Conservation (phyloP, 2,113 vertebrate genomes). For the Tragelaphus imberbis region DNA sequence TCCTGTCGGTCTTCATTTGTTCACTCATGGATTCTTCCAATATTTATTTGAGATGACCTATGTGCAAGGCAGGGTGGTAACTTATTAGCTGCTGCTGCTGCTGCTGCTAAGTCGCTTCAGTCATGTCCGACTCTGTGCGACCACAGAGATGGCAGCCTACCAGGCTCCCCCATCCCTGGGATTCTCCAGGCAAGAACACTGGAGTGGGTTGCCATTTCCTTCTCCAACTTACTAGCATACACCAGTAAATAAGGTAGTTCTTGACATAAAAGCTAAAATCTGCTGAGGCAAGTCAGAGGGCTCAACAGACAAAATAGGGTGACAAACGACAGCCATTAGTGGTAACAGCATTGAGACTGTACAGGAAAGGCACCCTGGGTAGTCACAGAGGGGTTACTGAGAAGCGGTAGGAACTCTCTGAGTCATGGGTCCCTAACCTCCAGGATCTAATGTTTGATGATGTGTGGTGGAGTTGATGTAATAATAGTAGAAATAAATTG, state of each 20-base stretch:
- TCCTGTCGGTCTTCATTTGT: neutral
- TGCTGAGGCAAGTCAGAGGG: neutral
- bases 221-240: neutral
- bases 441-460: neutral
- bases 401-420: neutral
- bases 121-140: no score
- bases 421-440: neutral
- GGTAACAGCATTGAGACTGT: neutral
- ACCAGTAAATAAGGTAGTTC: neutral
- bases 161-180: no score
- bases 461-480: neutral
- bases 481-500: neutral
- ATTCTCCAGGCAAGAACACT: no score
- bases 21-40: neutral
- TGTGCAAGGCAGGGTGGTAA: neutral
- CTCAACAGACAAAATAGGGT: neutral
- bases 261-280: neutral
- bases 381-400: neutral
- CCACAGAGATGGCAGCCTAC: no score
- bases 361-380: neutral
- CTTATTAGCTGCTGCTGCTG: neutral
- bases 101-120: no score
- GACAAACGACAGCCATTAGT: neutral
- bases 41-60: neutral
- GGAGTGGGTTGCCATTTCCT: no score